A percentile compares a stretch with the other conserved stretches of the same genome.
Evolutionary conservation across 2,888 invertebrate species (phyloP).

Genomic region (Macropis europaea): DNA sequence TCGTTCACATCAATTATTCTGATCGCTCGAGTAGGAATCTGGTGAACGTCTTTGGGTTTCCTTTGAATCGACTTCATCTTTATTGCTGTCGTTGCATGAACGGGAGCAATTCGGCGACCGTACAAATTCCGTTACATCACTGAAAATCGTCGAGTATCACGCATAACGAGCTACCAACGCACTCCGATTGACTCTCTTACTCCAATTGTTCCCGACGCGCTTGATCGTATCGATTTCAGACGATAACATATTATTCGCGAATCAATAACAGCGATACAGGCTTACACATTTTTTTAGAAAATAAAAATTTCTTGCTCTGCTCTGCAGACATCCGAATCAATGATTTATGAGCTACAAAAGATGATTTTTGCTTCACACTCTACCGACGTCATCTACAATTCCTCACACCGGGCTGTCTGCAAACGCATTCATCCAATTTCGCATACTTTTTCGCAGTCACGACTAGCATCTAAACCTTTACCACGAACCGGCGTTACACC

Average conservation of each 20-base stretch:
- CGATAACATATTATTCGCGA: slow-evolving; percentile 27
- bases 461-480: slow-evolving; percentile 43
- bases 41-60: slow-evolving; percentile 11
- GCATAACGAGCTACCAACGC: background rate
- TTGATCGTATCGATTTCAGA: background rate
- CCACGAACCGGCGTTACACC: slow-evolving; percentile 29
- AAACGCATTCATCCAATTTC: slow-evolving; percentile 6
- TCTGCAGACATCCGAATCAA: background rate
- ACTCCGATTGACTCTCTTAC: background rate
- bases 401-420: background rate
- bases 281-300: slow-evolving; percentile 11
- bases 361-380: background rate
- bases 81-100: slow-evolving; percentile 26
- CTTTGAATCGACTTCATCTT: slow-evolving; percentile 13
- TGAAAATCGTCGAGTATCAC: slow-evolving; percentile 14
- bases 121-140: slow-evolving; percentile 28
- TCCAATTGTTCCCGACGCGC: background rate
- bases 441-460: slow-evolving; percentile 5
- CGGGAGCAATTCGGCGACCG: slow-evolving; percentile 16
- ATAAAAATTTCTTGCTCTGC: background rate
- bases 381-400: background rate
- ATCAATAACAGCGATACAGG: slow-evolving; percentile 35
- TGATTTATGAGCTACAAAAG: slow-evolving; percentile 14
- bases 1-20: slow-evolving; percentile 2
- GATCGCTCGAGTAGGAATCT: slow-evolving; percentile 38